A percentile compares a stretch with the other conserved stretches of the same genome.
Conservation (phyloP, 1,140 invertebrate species). For the Goniozus legneri region DNA sequence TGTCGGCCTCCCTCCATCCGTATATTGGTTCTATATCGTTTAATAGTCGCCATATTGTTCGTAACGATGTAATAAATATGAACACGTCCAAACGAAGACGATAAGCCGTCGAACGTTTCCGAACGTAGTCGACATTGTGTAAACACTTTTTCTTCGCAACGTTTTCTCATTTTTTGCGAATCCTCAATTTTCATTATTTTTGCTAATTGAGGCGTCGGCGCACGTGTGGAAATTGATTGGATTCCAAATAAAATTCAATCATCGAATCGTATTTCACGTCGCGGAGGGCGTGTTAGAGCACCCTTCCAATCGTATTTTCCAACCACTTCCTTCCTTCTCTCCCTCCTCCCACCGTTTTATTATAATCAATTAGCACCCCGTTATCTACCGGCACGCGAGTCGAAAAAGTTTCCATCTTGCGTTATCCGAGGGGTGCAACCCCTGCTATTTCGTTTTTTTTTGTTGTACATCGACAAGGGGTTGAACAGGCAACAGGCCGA, state of each 20-base stretch:
- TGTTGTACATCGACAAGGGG: constrained; percentile 17
- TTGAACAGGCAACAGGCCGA: constrained; percentile 50
- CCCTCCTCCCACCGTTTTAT: constrained; percentile 35
- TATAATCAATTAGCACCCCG: constrained; percentile 52
- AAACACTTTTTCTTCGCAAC: constrained; percentile 5
- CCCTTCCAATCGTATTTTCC: too few relatives aligned
- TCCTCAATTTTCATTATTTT: too few relatives aligned
- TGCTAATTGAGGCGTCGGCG: too few relatives aligned
- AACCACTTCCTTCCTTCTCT: constrained; percentile 23
- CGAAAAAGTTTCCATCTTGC: constrained; percentile 11
- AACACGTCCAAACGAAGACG: constrained; percentile 47
- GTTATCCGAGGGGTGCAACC: constrained; percentile 43
- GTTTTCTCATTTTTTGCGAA: too few relatives aligned
- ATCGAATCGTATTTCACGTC: too few relatives aligned
- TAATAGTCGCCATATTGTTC: constrained; percentile 51
- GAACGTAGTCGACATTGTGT: constrained; percentile 32
- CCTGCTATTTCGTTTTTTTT: constrained; percentile 44
- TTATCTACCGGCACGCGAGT: constrained; percentile 43
- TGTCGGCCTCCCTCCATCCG: constrained; percentile 17
- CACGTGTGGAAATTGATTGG: too few relatives aligned
- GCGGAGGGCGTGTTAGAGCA: too few relatives aligned
- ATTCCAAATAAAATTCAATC: too few relatives aligned
- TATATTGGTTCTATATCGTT: constrained; percentile 37
- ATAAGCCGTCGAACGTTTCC: constrained; percentile 51
- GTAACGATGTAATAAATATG: constrained; percentile 52